Evolutionary conservation across 1,140 invertebrate species (phyloP).

Genomic region (Drosophila nigromelanica): DNA sequence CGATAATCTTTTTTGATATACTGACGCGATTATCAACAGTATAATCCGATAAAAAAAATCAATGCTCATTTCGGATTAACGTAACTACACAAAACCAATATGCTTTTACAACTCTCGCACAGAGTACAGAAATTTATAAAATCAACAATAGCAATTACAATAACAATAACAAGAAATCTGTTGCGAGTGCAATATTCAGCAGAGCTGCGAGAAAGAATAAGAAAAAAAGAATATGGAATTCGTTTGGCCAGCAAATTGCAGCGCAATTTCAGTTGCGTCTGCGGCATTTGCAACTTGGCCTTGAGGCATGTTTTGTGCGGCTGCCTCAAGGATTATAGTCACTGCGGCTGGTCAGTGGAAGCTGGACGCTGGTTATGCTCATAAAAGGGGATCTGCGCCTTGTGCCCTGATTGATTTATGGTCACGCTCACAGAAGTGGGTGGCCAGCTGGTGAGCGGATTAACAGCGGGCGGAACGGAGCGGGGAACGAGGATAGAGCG

Average conservation of each 20-base stretch:
- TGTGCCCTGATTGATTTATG: constrained; percentile 73
- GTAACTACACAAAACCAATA: neutral
- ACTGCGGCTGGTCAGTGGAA: neutral
- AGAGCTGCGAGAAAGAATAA: neutral
- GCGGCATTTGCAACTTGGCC: constrained; percentile 29
- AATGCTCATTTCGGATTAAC: too few relatives aligned
- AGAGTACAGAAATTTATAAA: too few relatives aligned
- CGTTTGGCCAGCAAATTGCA: constrained; percentile 16
- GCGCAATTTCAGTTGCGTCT: constrained; percentile 15
- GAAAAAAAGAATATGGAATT: neutral
- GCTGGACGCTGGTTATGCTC: constrained; percentile 8
- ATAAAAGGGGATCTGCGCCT: constrained; percentile 58
- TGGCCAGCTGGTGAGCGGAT: constrained; percentile 7
- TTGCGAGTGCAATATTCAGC: constrained; percentile 10
- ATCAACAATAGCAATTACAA: neutral
- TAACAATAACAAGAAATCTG: constrained; percentile 16
- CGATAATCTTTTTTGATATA: too few relatives aligned
- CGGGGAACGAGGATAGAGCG: constrained; percentile 1
- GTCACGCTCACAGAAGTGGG: constrained; percentile 44
- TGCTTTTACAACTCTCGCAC: too few relatives aligned
- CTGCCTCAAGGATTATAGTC: constrained; percentile 36
- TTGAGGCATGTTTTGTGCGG: constrained; percentile 22
- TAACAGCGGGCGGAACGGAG: too few relatives aligned
- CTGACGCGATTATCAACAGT: too few relatives aligned
- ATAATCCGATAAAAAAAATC: too few relatives aligned